Percentiles rank a stretch among this genome's conserved stretches.
Evolutionary conservation across 2,113 vertebrate species (phyloP).

Genomic region (Leptodactylus fuscus): DNA sequence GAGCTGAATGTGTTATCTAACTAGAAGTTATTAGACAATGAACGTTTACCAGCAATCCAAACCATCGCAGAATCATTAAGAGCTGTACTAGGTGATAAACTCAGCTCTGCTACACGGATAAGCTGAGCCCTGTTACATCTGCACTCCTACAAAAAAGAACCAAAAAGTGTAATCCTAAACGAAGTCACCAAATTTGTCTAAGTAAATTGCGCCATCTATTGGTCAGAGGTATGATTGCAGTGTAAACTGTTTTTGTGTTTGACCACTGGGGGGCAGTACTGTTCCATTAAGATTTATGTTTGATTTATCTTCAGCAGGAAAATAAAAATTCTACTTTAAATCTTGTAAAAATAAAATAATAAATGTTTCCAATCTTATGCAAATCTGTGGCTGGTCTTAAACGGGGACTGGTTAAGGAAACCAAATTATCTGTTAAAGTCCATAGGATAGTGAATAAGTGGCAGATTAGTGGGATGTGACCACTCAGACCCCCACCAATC

Average conservation of each 20-base stretch:
- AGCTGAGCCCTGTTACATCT: not conserved
- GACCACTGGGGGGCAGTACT: not conserved
- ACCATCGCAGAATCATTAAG: not conserved
- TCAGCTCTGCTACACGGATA: not conserved
- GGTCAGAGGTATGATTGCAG: not conserved
- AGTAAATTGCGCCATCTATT: slow-evolving; percentile 6
- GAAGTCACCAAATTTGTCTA: not conserved
- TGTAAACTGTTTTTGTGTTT: not conserved
- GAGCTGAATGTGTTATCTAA: not conserved
- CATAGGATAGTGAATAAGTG: no score
- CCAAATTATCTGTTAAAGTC: no score
- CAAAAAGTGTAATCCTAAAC: not conserved
- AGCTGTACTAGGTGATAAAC: not conserved
- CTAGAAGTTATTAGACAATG: no score
- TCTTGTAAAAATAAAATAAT: no score
- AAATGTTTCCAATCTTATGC: no score
- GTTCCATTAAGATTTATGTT: not conserved
- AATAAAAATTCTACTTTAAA: not conserved
- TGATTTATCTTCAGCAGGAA: not conserved
- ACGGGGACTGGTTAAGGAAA: no score
- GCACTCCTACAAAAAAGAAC: not conserved
- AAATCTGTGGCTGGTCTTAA: no score
- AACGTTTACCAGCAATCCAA: no score
- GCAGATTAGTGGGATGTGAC: no score
- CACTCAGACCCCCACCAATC: no score